phyloP scores from a whole-genome alignment of 23 tunicate species.

The Styela plicata region DNA sequence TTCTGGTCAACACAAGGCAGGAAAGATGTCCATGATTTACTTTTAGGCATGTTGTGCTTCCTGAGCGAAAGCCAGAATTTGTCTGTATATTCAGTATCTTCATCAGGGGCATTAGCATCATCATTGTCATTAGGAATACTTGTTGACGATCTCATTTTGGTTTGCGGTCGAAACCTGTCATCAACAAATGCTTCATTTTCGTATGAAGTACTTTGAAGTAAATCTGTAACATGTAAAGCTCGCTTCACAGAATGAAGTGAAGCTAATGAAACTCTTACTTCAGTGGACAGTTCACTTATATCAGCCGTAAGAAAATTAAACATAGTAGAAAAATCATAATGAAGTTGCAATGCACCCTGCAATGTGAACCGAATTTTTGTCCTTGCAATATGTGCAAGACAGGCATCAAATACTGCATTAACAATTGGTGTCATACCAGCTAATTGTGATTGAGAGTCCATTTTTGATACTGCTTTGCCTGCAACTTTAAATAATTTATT shows the following conservation, averaged over 20 bases:
- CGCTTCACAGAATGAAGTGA: slow-evolving; percentile 43
- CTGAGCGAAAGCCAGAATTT: slow-evolving; percentile 25
- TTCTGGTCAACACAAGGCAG: slow-evolving; percentile 18
- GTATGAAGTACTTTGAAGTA: slow-evolving; percentile 20
- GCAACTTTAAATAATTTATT: not conserved
- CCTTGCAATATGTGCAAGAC: slow-evolving; percentile 35
- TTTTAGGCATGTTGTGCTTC: not conserved
- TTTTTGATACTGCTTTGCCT: slow-evolving; percentile 42
- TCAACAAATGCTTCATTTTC: not conserved
- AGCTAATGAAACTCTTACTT: slow-evolving; percentile 39
- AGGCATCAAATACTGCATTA: slow-evolving; percentile 51
- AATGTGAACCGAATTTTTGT: slow-evolving; percentile 54
- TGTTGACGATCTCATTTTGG: not conserved
- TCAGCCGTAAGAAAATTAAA: slow-evolving; percentile 46
- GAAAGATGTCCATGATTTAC: slow-evolving; percentile 17
- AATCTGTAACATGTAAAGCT: slow-evolving; percentile 36
- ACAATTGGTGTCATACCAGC: slow-evolving; percentile 60
- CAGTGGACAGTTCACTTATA: slow-evolving; percentile 28
- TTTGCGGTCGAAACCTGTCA: slow-evolving; percentile 1
- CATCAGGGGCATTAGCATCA: not conserved
- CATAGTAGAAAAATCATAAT: slow-evolving; percentile 54
- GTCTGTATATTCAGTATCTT: not conserved
- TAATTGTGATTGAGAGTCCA: slow-evolving; percentile 58
- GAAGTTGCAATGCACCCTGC: slow-evolving; percentile 77
- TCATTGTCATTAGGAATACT: not conserved